A percentile compares a stretch with the other conserved stretches of the same genome.
Conservation (phyloP, 2,888 invertebrate species). For the Dermolepida albohirtum region DNA sequence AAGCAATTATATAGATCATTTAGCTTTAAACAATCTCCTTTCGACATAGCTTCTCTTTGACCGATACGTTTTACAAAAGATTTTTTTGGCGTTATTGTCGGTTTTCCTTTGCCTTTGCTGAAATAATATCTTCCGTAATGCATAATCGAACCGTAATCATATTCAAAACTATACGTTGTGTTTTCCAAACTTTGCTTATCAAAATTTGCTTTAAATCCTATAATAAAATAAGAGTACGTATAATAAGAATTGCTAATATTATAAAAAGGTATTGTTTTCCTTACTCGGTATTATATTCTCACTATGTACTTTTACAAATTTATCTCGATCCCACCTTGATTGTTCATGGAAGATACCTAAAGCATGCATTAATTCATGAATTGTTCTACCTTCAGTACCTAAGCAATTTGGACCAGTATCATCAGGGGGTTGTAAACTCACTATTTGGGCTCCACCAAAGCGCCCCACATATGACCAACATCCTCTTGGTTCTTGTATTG, state of each 20-base stretch:
- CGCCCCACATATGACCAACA: conserved; percentile 84
- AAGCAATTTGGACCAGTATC: conserved; percentile 73
- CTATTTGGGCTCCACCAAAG: conserved; percentile 79
- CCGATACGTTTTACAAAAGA: conserved; percentile 69
- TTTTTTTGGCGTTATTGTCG: conserved; percentile 72
- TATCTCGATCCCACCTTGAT: conserved; percentile 78
- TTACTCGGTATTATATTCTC: conserved; percentile 76
- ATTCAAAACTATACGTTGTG: conserved; percentile 76
- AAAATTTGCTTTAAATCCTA: conserved; percentile 73
- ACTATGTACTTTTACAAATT: conserved; percentile 75
- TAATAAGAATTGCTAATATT: not conserved
- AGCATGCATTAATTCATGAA: conserved; percentile 85
- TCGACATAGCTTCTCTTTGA: conserved; percentile 73
- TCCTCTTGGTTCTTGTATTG: conserved; percentile 74
- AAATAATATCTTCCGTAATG: conserved; percentile 80
- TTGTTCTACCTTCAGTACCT: conserved; percentile 77
- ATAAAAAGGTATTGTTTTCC: conserved; percentile 38
- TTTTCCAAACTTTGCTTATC: conserved; percentile 74
- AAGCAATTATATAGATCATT: conserved; percentile 76
- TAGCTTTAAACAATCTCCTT: conserved; percentile 76
- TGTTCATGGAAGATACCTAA: conserved; percentile 88
- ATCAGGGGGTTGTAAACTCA: conserved; percentile 76
- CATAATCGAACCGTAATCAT: conserved; percentile 84
- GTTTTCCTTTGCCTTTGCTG: conserved; percentile 71
- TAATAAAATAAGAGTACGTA: conserved; percentile 52